Evolutionary conservation across 2,113 vertebrate genomes (phyloP).

Genomic region (Cyphomyrus discorhynchus): DNA sequence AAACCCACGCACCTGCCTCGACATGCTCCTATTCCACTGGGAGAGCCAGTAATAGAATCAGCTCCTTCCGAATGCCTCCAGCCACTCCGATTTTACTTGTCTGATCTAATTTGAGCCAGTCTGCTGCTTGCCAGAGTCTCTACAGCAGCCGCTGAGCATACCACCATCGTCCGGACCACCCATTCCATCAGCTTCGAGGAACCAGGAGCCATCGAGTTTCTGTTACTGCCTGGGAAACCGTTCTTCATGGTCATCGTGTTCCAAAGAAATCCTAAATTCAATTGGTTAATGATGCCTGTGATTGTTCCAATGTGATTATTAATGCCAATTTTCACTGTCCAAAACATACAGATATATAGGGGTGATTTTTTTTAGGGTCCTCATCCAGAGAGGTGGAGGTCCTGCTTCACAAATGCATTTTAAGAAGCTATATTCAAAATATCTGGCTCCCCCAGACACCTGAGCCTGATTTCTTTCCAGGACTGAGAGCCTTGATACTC

Average conservation of each 20-base stretch:
- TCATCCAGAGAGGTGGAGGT: not conserved
- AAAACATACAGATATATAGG: not conserved
- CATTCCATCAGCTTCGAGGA: not conserved
- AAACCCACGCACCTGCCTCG: constrained; percentile 25
- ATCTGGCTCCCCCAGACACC: not conserved
- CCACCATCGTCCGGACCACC: not conserved
- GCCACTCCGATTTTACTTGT: constrained; percentile 34
- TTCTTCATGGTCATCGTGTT: not conserved
- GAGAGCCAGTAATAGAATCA: constrained; percentile 46
- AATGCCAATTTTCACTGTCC: not conserved
- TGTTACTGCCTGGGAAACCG: not conserved
- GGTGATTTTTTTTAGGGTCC: not conserved
- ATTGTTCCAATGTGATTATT: not conserved
- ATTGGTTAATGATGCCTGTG: not conserved
- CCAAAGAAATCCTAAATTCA: not conserved
- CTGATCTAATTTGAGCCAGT: constrained; percentile 52
- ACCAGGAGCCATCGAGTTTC: not conserved
- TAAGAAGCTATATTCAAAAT: not conserved
- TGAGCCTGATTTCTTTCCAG: not conserved
- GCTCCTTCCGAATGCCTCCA: constrained; percentile 30
- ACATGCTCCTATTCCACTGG: constrained; percentile 36
- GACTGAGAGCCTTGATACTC: not conserved
- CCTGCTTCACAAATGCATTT: not conserved
- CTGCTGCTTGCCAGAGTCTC: constrained; percentile 39
- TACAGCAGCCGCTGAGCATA: constrained; percentile 29